Base-by-base conservation (phyloP, 2,113 vertebrate genomes). In the Eurystomus gularis region DNA sequence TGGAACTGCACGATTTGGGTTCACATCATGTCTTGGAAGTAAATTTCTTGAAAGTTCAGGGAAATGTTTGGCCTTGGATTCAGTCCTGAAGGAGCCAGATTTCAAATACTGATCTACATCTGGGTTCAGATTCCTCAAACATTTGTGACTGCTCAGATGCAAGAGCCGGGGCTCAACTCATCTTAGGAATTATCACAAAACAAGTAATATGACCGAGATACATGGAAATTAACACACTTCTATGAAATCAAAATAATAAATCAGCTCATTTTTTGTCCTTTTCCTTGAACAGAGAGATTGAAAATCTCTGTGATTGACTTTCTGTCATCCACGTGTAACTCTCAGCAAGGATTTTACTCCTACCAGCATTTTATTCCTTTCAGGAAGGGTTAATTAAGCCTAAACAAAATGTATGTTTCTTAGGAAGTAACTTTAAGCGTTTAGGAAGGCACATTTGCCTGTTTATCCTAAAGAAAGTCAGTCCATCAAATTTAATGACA, bases 391-490 rank as follows among this genome's bases (percentile, higher is more conserved):
- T 94, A 89, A 95, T 87, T 89, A 57, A 12, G 3, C 44, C 57
- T 76, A 92, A 96, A 91, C 28, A 93, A 96, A 93, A 94, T 31
- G 12, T 69, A 46, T 87, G 24, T 54, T 91, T 84, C 73, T 93
- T 94, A 92, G 94, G 88, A 97, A 94, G 66, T 78, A 89, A 84
- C 88, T 46, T 69, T 37, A 94, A 93, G 70, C 79, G 54, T 82
- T 92, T 94, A 87, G 94, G 90, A 94, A 97, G 89, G 29, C 77
- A 87, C 64, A 35, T 93, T 92, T 89, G 77, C 40, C 80, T 96
- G 81, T 97, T 97, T 86, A 89, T 76, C 73, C 91, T 91, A 79
- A 92, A 92, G 89, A 96, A 94, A 95, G 90, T 66, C 90, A 88
- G 92, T 96, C 57, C 80, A 93, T 94, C 88, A 95, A 84, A 87